Conservation (phyloP, 2,113 vertebrate genomes). For the Cyprinodon brontotheroides region DNA sequence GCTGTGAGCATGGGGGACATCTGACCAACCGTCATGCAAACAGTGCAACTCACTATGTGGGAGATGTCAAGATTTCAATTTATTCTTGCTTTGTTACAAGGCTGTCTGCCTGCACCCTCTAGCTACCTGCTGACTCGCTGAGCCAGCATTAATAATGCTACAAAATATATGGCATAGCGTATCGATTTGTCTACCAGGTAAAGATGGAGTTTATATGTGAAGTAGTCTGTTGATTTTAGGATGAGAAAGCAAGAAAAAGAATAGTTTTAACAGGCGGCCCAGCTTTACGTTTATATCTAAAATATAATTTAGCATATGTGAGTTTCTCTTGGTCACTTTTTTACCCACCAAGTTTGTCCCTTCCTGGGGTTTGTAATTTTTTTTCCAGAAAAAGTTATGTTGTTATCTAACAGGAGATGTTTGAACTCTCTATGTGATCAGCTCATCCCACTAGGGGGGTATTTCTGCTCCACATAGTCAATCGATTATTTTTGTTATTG, state of each 20-base stretch:
- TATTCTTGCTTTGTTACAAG: slow-evolving; percentile 11
- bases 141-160: neutral
- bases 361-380: neutral
- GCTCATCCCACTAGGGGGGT: neutral
- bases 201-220: slow-evolving; percentile 8
- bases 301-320: neutral
- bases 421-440: neutral
- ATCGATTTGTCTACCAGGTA: slow-evolving; percentile 10
- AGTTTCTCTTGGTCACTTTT: neutral
- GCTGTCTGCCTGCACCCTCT: neutral
- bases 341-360: neutral
- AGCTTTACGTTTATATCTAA: neutral
- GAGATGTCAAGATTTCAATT: slow-evolving; percentile 6
- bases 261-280: neutral
- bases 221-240: neutral
- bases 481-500: neutral
- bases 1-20: slow-evolving; percentile 1
- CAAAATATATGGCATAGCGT: neutral
- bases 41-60: slow-evolving; percentile 1
- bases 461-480: neutral
- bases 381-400: neutral
- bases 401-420: neutral
- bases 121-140: slow-evolving; percentile 7
- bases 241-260: too few relatives aligned
- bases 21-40: slow-evolving; percentile 6